Evolutionary conservation across 2,113 vertebrate species (phyloP), one percentile per base, ranked within the genome.

Genomic region (Tinamus guttatus): DNA sequence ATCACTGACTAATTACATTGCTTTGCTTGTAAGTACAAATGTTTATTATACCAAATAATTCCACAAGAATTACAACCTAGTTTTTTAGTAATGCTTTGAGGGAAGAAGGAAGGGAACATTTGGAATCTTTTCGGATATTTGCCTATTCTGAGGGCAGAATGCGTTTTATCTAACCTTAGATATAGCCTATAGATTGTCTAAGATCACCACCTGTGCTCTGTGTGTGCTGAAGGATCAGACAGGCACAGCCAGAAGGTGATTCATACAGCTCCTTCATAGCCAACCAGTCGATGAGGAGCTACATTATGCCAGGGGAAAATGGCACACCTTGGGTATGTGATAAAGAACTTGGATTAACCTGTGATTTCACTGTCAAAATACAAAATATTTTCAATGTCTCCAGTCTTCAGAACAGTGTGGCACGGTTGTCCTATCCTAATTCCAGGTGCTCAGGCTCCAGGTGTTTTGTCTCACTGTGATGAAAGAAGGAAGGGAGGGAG

Each of bases 41-140:
- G 43, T 71, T 91, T 91, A 85, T 83, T 89, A 47, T 13, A 70
- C 28, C 59, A 93, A 91, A 91, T 71, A 88, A 68, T 59, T 88
- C 65, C 86, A 30, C 47, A 85, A 69, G 38, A 78, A 86, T 78
- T 73, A 36, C 28, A 34, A 36, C 22, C 41, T 83, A 60, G 51
- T 45, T 70, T 85, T 87, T 81, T 34, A 64, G 45, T 32, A 67
- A 63, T 41, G 24, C 15, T 70, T 21, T 81, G 67, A 24, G 79
- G 41, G 38, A 81, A 89, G 8, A 19, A 69, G 34, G 45, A 45
- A 90, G 80, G 20, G 41, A 82, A 45, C 17, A 45, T 51, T 74
- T 80, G 4, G 9, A 51, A 56, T 24, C 0, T 88, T 86, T 79
- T 83, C 34, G 70, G 41, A 12, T 36, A 64, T 30, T 70, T 87